phyloP scores from a whole-genome alignment of 2,113 vertebrate species.

The Proterorhinus semilunaris region DNA sequence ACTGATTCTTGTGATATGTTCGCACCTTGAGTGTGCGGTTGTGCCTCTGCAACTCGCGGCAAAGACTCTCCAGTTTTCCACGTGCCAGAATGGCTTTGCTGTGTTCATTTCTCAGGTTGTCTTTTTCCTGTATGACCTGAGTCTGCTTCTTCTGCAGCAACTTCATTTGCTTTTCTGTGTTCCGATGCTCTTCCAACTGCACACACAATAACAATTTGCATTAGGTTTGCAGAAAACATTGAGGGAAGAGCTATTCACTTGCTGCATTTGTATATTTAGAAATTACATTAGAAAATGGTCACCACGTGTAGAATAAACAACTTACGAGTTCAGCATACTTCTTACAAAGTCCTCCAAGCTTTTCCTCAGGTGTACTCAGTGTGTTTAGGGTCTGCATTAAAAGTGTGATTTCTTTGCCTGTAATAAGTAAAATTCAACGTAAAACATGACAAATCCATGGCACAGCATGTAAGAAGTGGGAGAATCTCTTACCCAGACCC shows the following conservation, averaged over 20 bases:
- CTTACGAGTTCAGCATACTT: conserved; percentile 99
- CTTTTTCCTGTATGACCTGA: conserved; percentile 94
- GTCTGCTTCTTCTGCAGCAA: conserved; percentile 94
- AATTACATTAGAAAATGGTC: not conserved
- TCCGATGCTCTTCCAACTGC: conserved; percentile 93
- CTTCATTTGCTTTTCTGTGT: conserved; percentile 94
- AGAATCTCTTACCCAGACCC: conserved; percentile 82
- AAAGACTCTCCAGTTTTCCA: conserved; percentile 96
- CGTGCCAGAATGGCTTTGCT: conserved; percentile 96
- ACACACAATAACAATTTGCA: not conserved
- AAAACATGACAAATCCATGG: not conserved
- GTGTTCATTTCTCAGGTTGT: conserved; percentile 92
- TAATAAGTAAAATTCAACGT: not conserved
- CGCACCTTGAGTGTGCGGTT: conserved; percentile 96
- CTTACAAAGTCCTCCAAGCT: conserved; percentile 92
- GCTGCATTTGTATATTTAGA: too few relatives aligned
- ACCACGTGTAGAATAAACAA: not conserved
- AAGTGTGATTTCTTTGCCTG: conserved; percentile 97
- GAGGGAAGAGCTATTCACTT: not conserved
- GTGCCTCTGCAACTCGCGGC: conserved; percentile 94
- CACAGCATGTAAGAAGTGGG: not conserved
- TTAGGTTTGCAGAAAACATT: not conserved
- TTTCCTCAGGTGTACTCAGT: conserved; percentile 95
- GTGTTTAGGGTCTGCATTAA: conserved; percentile 99
- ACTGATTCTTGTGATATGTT: not conserved